Evolutionary conservation across 1,140 invertebrate genomes (phyloP).

Genomic region (Solen grandis): DNA sequence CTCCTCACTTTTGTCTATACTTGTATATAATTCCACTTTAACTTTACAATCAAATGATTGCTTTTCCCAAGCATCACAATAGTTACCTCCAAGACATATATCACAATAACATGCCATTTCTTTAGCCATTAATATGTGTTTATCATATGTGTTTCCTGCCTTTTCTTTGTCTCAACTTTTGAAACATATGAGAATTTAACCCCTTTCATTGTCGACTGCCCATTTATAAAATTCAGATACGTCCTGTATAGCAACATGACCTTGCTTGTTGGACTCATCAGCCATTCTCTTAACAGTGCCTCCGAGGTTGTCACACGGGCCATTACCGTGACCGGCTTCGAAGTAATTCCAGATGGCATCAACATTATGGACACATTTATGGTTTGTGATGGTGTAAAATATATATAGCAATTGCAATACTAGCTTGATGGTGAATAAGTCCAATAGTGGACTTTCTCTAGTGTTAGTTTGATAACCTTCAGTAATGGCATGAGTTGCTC

Average conservation of each 20-base stretch:
- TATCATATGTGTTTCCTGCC: slow-evolving; percentile 11
- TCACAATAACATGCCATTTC: slow-evolving; percentile 43
- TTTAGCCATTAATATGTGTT: not conserved
- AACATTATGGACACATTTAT: not conserved
- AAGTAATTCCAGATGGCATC: slow-evolving; percentile 53
- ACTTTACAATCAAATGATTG: not conserved
- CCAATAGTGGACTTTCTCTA: slow-evolving; percentile 40
- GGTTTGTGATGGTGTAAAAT: slow-evolving; percentile 10
- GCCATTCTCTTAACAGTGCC: slow-evolving; percentile 46
- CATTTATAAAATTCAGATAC: slow-evolving; percentile 45
- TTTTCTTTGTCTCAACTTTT: slow-evolving; percentile 25
- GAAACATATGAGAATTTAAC: slow-evolving; percentile 31
- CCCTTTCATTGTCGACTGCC: not conserved
- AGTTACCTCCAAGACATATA: slow-evolving; percentile 24
- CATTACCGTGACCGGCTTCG: slow-evolving; percentile 57
- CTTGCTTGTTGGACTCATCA: slow-evolving; percentile 25
- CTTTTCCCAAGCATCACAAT: slow-evolving; percentile 28
- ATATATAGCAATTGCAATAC: slow-evolving; percentile 39
- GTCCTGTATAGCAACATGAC: slow-evolving; percentile 32
- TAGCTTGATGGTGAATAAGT: slow-evolving; percentile 29
- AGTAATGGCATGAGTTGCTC: slow-evolving; percentile 13
- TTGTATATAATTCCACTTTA: not conserved
- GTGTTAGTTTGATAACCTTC: not conserved
- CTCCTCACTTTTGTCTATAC: too few relatives aligned
- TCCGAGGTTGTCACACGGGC: slow-evolving; percentile 36